Conservation (phyloP, 2,888 invertebrate species). For the Vanessa cardui region DNA sequence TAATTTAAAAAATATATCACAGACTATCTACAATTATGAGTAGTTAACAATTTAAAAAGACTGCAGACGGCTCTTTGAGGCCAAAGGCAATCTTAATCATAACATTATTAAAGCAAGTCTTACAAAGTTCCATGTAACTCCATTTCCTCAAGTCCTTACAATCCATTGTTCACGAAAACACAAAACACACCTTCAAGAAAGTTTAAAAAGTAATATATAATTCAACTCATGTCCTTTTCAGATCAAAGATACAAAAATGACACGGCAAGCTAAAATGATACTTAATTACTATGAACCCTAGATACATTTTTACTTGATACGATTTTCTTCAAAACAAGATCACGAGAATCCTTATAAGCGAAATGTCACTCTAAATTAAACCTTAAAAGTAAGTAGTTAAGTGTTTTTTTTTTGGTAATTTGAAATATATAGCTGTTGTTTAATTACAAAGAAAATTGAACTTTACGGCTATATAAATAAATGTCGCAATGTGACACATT, state of each 20-base stretch:
- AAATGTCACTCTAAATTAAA: conserved; percentile 23
- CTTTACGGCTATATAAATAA: conserved; percentile 44
- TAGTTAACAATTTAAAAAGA: too few relatives aligned
- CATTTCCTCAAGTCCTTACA: not conserved
- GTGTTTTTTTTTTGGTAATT: conserved; percentile 1
- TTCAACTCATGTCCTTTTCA: conserved; percentile 7
- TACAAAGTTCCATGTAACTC: not conserved
- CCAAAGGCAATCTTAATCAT: too few relatives aligned
- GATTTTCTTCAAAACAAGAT: not conserved
- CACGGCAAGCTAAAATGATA: not conserved
- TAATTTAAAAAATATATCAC: too few relatives aligned
- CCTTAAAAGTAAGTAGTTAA: conserved; percentile 28
- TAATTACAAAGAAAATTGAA: conserved; percentile 23
- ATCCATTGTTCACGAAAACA: conserved; percentile 20
- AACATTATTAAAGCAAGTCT: too few relatives aligned
- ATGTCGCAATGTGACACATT: conserved; percentile 60
- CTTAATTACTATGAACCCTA: not conserved
- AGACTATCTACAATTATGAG: too few relatives aligned
- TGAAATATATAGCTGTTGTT: not conserved
- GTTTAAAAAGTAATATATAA: conserved; percentile 7
- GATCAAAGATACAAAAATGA: conserved; percentile 5
- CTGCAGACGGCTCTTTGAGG: too few relatives aligned
- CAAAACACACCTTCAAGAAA: conserved; percentile 4
- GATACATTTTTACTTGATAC: not conserved
- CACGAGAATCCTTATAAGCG: conserved; percentile 5